phyloP scores from a whole-genome alignment of 2,797 vertebrate species.

The Silurus aristotelis region DNA sequence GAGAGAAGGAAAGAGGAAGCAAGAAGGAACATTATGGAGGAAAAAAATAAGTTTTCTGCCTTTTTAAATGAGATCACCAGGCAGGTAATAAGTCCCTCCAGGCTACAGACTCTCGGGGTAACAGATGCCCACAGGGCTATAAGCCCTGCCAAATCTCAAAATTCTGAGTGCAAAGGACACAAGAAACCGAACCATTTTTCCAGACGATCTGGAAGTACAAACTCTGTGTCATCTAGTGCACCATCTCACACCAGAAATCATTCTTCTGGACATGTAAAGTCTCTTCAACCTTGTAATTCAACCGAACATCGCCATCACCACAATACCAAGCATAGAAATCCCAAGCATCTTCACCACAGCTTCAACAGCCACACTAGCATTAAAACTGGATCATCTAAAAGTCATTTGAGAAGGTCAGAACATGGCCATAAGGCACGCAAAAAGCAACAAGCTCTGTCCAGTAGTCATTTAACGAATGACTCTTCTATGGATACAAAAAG shows the following conservation, averaged over 20 bases:
- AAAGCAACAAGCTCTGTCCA: constrained; percentile 24
- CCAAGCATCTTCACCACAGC: constrained; percentile 45
- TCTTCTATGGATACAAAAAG: constrained; percentile 20
- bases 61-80: constrained; percentile 85
- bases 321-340: constrained; percentile 36
- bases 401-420: constrained; percentile 24
- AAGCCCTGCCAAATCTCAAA: constrained; percentile 59
- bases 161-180: constrained; percentile 48
- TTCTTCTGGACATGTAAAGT: constrained; percentile 32
- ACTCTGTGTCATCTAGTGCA: constrained; percentile 64
- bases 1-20: constrained; percentile 65
- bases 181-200: constrained; percentile 51
- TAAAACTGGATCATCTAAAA: constrained; percentile 35
- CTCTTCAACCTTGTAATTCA: background rate
- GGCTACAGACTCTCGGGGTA: constrained; percentile 79
- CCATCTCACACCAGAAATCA: constrained; percentile 55
- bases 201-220: constrained; percentile 58
- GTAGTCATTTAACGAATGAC: constrained; percentile 27
- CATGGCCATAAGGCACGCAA: constrained; percentile 22
- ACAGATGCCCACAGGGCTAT: constrained; percentile 64
- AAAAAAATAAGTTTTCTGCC: constrained; percentile 81
- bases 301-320: constrained; percentile 49
- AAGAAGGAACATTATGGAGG: constrained; percentile 68
- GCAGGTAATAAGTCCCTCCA: constrained; percentile 82
- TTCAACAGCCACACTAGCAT: constrained; percentile 40